Conservation (phyloP, 1,140 invertebrate species). For the Melitaea cinxia region DNA sequence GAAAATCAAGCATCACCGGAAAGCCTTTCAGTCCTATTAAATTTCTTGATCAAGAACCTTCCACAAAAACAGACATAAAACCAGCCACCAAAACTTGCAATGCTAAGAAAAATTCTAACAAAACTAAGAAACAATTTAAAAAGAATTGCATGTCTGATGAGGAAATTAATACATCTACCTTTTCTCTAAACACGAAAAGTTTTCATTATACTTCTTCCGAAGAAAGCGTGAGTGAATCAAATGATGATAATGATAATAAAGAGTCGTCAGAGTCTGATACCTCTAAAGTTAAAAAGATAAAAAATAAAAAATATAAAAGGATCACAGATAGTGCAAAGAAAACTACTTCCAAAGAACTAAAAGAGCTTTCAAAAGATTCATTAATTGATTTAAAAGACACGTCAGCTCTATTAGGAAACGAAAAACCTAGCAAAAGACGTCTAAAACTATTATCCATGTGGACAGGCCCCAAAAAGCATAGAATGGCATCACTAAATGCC, state of each 20-base stretch:
- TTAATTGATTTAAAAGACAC: conserved; percentile 72
- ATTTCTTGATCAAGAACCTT: conserved; percentile 64
- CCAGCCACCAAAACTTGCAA: conserved; percentile 36
- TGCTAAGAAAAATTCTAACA: conserved; percentile 51
- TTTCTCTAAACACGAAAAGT: conserved; percentile 66
- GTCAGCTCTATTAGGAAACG: conserved; percentile 55
- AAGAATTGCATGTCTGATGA: conserved; percentile 64
- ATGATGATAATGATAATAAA: conserved; percentile 73
- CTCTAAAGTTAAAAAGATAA: conserved; percentile 59
- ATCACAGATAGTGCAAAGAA: conserved; percentile 67
- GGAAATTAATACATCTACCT: conserved; percentile 70
- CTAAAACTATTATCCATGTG: conserved; percentile 78
- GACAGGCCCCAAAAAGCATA: conserved; percentile 88
- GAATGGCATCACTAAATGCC: conserved; percentile 94
- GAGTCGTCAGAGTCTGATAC: conserved; percentile 68
- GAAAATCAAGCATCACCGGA: conserved; percentile 75
- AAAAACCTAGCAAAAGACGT: conserved; percentile 73
- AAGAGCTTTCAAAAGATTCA: conserved; percentile 76
- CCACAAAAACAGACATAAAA: conserved; percentile 51
- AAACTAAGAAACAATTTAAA: conserved; percentile 61
- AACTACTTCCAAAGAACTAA: conserved; percentile 69
- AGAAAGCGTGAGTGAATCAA: conserved; percentile 71
- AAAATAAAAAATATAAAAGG: conserved; percentile 71
- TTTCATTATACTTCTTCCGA: conserved; percentile 69
- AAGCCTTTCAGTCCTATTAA: conserved; percentile 75